These are phyloP conservation scores for Imbricaverruca yamaguchii DNA, from an alignment of 2,888 invertebrate genomes.

Conservation along the genomic window DNA sequence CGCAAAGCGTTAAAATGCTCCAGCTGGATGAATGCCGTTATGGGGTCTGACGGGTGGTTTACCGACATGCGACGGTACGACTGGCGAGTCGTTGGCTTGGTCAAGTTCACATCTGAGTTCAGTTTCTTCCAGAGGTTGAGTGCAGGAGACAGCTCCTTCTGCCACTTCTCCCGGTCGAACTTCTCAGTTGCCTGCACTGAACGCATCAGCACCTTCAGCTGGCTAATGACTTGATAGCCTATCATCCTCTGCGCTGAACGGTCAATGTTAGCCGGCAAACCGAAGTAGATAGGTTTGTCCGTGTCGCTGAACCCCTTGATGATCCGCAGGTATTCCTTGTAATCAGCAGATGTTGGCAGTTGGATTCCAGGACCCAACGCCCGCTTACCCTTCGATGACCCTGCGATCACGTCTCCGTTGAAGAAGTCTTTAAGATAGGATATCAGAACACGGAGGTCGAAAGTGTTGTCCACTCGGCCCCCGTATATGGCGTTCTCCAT, in stretches of 20 bases:
- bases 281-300: conserved; percentile 68
- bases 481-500: conserved; percentile 75
- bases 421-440: conserved; percentile 60
- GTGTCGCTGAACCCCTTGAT: conserved; percentile 61
- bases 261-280: conserved; percentile 79
- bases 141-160: conserved; percentile 57
- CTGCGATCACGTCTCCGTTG: conserved; percentile 47
- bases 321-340: conserved; percentile 57
- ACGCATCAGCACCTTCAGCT: conserved; percentile 50
- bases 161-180: conserved; percentile 51
- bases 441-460: conserved; percentile 59
- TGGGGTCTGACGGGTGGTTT: conserved; percentile 38
- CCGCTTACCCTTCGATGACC: conserved; percentile 50
- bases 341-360: conserved; percentile 48
- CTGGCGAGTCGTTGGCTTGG: not conserved
- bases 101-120: conserved; percentile 38
- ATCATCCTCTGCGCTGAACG: conserved; percentile 70
- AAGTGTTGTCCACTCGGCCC: conserved; percentile 69
- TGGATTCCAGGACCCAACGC: conserved; percentile 49
- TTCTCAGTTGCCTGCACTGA: conserved; percentile 43
- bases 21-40: conserved; percentile 54
- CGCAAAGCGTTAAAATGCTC: conserved; percentile 54
- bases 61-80: not conserved
- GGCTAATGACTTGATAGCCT: conserved; percentile 51
- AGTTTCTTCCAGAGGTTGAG: conserved; percentile 75